A percentile compares a stretch with the other conserved stretches of the same genome.
These are phyloP conservation scores for Mythimna vitellina DNA, from an alignment of 2,888 invertebrate genomes.

Conservation along the genomic window DNA sequence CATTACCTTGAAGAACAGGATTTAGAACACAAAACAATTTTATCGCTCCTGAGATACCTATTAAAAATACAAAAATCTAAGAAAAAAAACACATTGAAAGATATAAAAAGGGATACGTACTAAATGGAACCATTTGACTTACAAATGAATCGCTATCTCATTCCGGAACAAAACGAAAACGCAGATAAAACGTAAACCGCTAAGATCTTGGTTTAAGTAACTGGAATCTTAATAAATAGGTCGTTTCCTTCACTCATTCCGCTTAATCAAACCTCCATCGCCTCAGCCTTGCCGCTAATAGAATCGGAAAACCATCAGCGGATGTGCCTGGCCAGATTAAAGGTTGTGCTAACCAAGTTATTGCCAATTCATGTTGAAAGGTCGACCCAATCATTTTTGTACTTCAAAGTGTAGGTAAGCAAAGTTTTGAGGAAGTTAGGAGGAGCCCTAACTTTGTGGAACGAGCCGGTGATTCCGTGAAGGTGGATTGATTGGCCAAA, in stretches of 20 bases:
- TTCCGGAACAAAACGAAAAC: constrained; percentile 38
- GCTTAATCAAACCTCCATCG: constrained; percentile 78
- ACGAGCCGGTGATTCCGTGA: constrained; percentile 36
- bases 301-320: constrained; percentile 87
- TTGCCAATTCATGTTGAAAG: constrained; percentile 71
- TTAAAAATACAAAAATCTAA: background rate
- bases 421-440: constrained; percentile 42
- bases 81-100: constrained; percentile 2
- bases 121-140: constrained; percentile 48
- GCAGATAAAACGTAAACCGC: constrained; percentile 44
- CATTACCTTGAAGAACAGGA: background rate
- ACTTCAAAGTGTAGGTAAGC: constrained; percentile 36
- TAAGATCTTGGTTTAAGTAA: constrained; percentile 55
- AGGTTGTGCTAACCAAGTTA: constrained; percentile 77
- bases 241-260: constrained; percentile 76
- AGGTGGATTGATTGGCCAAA: background rate
- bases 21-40: background rate
- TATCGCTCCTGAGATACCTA: background rate
- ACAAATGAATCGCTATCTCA: constrained; percentile 40
- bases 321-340: constrained; percentile 78
- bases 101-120: constrained; percentile 30
- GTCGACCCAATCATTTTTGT: constrained; percentile 47
- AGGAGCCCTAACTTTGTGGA: constrained; percentile 50
- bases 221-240: constrained; percentile 71
- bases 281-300: constrained; percentile 81